Conservation (phyloP, 2,888 invertebrate genomes). For the Mesorhabditis sp. region DNA sequence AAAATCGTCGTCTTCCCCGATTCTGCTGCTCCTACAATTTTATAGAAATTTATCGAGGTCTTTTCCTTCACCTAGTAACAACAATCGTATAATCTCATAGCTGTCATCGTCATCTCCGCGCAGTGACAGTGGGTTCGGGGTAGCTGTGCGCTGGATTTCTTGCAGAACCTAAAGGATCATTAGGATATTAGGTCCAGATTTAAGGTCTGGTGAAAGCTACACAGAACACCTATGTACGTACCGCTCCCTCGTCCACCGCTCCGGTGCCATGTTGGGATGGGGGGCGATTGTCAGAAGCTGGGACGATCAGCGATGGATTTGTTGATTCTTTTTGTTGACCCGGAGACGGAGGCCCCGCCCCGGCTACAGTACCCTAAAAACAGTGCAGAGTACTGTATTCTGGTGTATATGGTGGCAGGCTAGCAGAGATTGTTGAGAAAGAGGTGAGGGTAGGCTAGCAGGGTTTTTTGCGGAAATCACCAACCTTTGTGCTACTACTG, state of each 20-base stretch:
- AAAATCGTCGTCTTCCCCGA: constrained; percentile 49
- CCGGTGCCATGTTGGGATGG: background rate
- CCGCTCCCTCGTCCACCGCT: background rate
- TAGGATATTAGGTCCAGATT: background rate
- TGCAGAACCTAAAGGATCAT: background rate
- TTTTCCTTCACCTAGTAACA: constrained; percentile 5
- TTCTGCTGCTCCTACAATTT: constrained; percentile 40
- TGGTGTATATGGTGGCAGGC: too few relatives aligned
- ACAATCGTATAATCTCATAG: background rate
- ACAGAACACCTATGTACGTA: background rate
- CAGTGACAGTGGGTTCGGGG: background rate
- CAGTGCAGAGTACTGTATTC: too few relatives aligned
- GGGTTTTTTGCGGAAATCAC: too few relatives aligned
- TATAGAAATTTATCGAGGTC: background rate
- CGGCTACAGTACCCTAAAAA: background rate
- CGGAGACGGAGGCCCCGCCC: background rate
- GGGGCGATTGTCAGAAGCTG: background rate
- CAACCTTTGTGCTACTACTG: too few relatives aligned
- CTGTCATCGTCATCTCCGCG: background rate
- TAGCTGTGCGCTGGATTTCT: background rate
- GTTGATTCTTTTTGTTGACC: background rate
- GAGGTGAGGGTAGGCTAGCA: too few relatives aligned
- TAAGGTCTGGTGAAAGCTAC: background rate
- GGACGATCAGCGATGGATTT: background rate
- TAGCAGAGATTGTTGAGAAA: too few relatives aligned